phyloP scores from a whole-genome alignment of 2,797 vertebrate genomes.

The Chloroceryle inda region DNA sequence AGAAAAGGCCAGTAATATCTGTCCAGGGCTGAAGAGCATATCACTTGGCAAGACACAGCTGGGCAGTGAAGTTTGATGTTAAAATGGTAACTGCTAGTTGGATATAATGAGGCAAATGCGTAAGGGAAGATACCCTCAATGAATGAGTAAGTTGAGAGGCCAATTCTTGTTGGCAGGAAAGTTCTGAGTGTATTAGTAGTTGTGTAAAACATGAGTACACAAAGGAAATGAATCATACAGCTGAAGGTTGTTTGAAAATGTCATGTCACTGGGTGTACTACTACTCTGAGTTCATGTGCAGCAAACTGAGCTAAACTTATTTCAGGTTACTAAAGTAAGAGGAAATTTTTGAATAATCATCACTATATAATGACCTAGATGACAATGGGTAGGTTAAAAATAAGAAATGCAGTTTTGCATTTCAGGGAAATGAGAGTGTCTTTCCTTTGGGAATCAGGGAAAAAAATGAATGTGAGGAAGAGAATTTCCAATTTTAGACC shows the following conservation, averaged over 20 bases:
- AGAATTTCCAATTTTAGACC: slow-evolving; percentile 35
- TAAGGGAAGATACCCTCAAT: slow-evolving; percentile 6
- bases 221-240: slow-evolving; percentile 27
- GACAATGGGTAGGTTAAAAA: slow-evolving; percentile 67
- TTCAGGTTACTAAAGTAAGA: slow-evolving; percentile 2
- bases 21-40: neutral
- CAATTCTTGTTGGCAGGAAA: slow-evolving; percentile 45
- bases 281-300: neutral
- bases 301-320: slow-evolving; percentile 17
- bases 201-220: slow-evolving; percentile 8
- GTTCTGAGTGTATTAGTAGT: slow-evolving; percentile 1
- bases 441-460: slow-evolving; percentile 4
- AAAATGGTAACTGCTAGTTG: slow-evolving; percentile 13
- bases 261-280: neutral
- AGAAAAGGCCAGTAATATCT: neutral
- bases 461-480: slow-evolving; percentile 41
- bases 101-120: slow-evolving; percentile 3
- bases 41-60: neutral
- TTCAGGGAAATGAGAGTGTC: slow-evolving; percentile 46
- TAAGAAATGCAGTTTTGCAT: slow-evolving; percentile 4
- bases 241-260: slow-evolving; percentile 34
- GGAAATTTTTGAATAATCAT: slow-evolving; percentile 48
- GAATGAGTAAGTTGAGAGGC: slow-evolving; percentile 40
- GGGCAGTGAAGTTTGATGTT: neutral
- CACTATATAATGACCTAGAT: slow-evolving; percentile 1